Evolutionary conservation across 1,140 invertebrate species (phyloP).

Genomic region (Gonatopus flavifemur): DNA sequence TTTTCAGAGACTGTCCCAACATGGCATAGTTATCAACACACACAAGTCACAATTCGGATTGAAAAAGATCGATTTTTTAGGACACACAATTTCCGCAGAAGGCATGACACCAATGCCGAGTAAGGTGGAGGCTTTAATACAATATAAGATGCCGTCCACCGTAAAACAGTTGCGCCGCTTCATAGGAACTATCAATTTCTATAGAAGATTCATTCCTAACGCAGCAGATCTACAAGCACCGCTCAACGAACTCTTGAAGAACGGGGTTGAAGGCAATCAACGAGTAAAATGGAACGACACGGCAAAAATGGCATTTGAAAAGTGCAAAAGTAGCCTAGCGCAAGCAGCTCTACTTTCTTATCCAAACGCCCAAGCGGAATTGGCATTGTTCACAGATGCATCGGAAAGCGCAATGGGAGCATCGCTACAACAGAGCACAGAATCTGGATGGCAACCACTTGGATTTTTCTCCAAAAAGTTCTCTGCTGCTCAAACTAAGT

Average conservation of each 20-base stretch:
- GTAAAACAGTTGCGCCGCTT: background rate
- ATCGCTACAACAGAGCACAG: background rate
- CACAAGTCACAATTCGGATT: conserved; percentile 37
- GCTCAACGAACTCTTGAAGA: background rate
- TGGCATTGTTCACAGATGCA: background rate
- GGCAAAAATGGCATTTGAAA: background rate
- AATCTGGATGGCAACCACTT: background rate
- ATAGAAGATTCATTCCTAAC: background rate
- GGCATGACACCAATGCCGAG: conserved; percentile 12
- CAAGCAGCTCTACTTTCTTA: background rate
- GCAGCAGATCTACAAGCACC: background rate
- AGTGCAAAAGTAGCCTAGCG: background rate
- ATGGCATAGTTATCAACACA: conserved; percentile 34
- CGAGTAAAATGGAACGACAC: background rate
- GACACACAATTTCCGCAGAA: conserved; percentile 17
- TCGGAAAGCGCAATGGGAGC: background rate
- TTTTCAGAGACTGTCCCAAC: conserved; percentile 27
- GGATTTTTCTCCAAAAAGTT: background rate
- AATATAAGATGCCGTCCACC: conserved; percentile 21
- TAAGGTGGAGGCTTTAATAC: conserved; percentile 18
- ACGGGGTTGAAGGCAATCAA: background rate
- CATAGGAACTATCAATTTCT: background rate
- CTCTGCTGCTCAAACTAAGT: background rate
- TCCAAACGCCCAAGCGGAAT: background rate
- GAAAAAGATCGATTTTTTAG: conserved; percentile 34